Percentiles rank a stretch among this genome's conserved stretches.
Conservation (phyloP, 2,888 invertebrate genomes). For the Melanostoma mellinum region DNA sequence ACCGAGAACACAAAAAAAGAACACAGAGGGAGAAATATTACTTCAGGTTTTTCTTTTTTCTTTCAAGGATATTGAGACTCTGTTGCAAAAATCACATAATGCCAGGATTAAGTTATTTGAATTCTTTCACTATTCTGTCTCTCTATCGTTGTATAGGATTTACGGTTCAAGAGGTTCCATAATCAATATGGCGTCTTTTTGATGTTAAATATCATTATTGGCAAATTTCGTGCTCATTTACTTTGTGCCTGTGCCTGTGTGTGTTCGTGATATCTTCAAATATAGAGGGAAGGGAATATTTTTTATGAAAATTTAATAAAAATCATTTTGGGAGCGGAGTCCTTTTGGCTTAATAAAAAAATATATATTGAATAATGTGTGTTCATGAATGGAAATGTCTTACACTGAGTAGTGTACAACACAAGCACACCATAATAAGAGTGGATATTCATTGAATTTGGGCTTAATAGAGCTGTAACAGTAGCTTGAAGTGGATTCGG, state of each 20-base stretch:
- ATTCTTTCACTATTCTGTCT: conserved; percentile 51
- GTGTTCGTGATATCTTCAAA: conserved; percentile 1
- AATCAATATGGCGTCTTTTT: conserved; percentile 58
- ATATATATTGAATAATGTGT: conserved; percentile 4
- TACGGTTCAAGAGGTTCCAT: conserved; percentile 69
- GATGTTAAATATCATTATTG: conserved; percentile 34
- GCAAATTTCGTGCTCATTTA: conserved; percentile 41
- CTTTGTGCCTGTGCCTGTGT: background rate
- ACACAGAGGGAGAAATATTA: conserved; percentile 10
- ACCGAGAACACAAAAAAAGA: background rate
- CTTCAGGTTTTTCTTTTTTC: conserved; percentile 39
- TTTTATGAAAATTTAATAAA: conserved; percentile 71
- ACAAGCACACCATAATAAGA: background rate
- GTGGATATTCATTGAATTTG: conserved; percentile 44
- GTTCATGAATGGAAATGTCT: conserved; percentile 22
- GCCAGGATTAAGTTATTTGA: conserved; percentile 69
- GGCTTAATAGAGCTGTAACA: conserved; percentile 35
- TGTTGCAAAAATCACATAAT: conserved; percentile 68
- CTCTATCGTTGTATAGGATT: conserved; percentile 51
- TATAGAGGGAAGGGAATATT: conserved; percentile 29
- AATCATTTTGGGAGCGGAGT: conserved; percentile 51
- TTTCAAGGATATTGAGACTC: conserved; percentile 56
- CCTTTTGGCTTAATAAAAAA: conserved; percentile 35
- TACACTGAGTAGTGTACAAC: conserved; percentile 13
- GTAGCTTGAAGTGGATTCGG: conserved; percentile 51